Evolutionary conservation across 2,888 invertebrate genomes (phyloP).

Genomic region (Caenorhabditis drosophilae): DNA sequence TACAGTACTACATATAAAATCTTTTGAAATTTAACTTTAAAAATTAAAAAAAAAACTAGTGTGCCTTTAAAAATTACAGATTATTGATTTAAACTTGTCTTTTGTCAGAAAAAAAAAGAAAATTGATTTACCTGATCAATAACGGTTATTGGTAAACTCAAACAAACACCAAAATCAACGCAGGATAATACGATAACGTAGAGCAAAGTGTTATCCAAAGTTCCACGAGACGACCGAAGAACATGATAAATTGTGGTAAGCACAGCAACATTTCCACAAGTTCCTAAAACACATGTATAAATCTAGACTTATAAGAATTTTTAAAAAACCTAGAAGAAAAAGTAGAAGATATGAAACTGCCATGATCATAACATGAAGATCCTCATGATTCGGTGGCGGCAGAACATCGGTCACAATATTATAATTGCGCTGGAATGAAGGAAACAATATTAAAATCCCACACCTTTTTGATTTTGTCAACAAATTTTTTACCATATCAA

Average conservation of each 20-base stretch:
- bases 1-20: neutral
- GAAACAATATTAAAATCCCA: too few species aligned
- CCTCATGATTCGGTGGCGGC: constrained; percentile 66
- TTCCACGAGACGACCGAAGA: constrained; percentile 50
- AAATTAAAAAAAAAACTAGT: constrained; percentile 3
- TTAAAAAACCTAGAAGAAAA: constrained; percentile 55
- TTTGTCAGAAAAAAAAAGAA: too few species aligned
- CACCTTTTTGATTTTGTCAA: too few species aligned
- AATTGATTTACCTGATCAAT: constrained; percentile 62
- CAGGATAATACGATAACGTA: constrained; percentile 66
- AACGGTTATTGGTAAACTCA: constrained; percentile 64
- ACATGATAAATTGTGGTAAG: constrained; percentile 65
- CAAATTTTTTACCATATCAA: too few species aligned
- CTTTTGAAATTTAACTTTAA: neutral
- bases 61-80: neutral
- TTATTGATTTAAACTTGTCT: too few species aligned
- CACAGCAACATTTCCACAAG: constrained; percentile 66
- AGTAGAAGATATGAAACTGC: constrained; percentile 64
- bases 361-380: constrained; percentile 65
- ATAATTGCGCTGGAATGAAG: constrained; percentile 36
- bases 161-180: constrained; percentile 67
- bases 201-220: constrained; percentile 65
- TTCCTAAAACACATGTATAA: constrained; percentile 35
- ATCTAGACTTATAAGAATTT: neutral
- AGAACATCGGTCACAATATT: constrained; percentile 59